Evolutionary conservation across 2,888 invertebrate species (phyloP).

Genomic region (Troglohyphantes excavatus): DNA sequence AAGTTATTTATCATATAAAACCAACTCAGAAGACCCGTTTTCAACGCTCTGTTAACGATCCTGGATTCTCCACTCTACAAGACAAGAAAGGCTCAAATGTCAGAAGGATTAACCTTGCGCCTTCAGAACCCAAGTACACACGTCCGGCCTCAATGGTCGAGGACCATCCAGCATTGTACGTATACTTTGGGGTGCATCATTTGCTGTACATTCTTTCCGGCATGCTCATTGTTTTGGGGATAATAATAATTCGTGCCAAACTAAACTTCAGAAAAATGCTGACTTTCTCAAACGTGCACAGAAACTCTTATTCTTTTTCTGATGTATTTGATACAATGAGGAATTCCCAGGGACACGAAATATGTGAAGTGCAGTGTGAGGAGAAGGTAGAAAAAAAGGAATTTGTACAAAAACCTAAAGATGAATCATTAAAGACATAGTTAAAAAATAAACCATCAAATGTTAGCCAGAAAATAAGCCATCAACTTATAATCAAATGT

Average conservation of each 20-base stretch:
- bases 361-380: conserved; percentile 34
- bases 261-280: neutral
- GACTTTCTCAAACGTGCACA: neutral
- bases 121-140: neutral
- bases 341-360: neutral
- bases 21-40: conserved; percentile 79
- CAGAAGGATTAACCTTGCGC: conserved; percentile 18
- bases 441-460: too few species aligned
- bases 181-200: conserved; percentile 50
- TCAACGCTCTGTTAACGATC: conserved; percentile 16
- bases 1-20: conserved; percentile 82
- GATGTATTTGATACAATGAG: neutral
- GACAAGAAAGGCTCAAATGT: conserved; percentile 59
- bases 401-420: conserved; percentile 23
- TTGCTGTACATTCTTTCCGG: conserved; percentile 58
- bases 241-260: conserved; percentile 36
- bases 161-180: neutral
- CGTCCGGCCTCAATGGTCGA: neutral
- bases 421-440: too few species aligned
- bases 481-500: too few species aligned
- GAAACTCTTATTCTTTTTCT: conserved; percentile 13
- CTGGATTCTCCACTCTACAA: neutral
- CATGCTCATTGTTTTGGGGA: conserved; percentile 56
- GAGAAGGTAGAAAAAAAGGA: conserved; percentile 32
- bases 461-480: too few species aligned